Evolutionary conservation across 2,797 vertebrate species (phyloP), one percentile per base, ranked within the genome.

Genomic region (Poeciliopsis presidionis): DNA sequence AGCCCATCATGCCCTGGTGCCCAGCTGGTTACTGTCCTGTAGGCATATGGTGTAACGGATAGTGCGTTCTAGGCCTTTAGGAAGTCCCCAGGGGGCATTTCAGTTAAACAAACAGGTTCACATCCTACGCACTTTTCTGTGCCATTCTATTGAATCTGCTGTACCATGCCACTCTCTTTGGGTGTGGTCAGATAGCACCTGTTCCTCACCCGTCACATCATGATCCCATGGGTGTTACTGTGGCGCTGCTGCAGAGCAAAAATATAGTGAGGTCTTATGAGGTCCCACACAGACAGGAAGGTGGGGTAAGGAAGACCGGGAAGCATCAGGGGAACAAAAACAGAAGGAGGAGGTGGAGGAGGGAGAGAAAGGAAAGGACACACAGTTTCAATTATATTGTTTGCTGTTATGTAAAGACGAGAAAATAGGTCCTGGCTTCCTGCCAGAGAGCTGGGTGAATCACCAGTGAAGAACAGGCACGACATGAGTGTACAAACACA

Each of bases 331-430:
- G 85, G 80, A 86, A 83, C 78, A 84, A 76, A 80, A 82, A 53
- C 74, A 73, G 77, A 71, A 77, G 80, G 76, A 81, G 76, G 77
- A 84, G 83, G 87, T 79, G 79, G 82, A 82, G 81, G 83, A 81
- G 81, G 87, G 83, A 73, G 80, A 87, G 81, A 84, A 80, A 91
- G 89, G 83, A 91, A 90, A 87, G 91, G 86, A 93, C 86, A 92
- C 86, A 75, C 81, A 79, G 89, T 86, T 82, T 90, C 75, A 86
- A 87, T 88, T 89, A 89, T 89, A 88, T 86, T 84, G 89, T 90
- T 90, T 85, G 86, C 87, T 90, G 89, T 96, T 95, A 95, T 93
- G 94, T 95, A 95, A 96, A 95, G 88, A 94, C 92, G 92, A 95
- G 93, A 94, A 95, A 95, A 96, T 94, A 95, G 93, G 90, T 90